phyloP scores from a whole-genome alignment of 2,888 invertebrate species.

The Parnassius orleans region DNA sequence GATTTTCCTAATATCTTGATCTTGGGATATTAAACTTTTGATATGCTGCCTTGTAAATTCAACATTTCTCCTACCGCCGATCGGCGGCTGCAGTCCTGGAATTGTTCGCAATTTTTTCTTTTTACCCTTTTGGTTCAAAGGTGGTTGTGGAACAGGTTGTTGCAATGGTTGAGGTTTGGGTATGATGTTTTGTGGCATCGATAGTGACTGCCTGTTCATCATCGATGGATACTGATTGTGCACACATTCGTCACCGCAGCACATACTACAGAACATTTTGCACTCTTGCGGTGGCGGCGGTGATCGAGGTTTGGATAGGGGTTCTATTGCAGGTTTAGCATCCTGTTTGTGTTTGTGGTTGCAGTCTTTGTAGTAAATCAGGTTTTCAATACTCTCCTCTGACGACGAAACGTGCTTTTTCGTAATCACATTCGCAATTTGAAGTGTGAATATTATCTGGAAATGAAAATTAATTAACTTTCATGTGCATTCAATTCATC shows the following conservation, averaged over 20 bases:
- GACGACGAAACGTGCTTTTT: conserved; percentile 48
- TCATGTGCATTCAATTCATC: neutral
- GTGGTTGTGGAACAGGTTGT: conserved; percentile 27
- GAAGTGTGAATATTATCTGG: conserved; percentile 52
- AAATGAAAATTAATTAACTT: conserved; percentile 30
- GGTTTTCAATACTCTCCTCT: conserved; percentile 67
- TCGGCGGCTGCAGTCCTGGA: conserved; percentile 32
- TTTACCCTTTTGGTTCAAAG: conserved; percentile 37
- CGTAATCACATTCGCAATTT: conserved; percentile 40
- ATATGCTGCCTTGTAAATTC: conserved; percentile 63
- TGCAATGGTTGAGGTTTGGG: conserved; percentile 22
- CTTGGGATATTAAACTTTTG: conserved; percentile 60
- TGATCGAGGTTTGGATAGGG: neutral
- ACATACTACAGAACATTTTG: conserved; percentile 66
- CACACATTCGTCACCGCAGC: conserved; percentile 57
- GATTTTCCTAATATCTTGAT: conserved; percentile 69
- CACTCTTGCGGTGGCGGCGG: conserved; percentile 29
- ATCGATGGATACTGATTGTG: conserved; percentile 31
- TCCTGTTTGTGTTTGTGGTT: conserved; percentile 42
- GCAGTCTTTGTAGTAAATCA: conserved; percentile 66
- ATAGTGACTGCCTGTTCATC: conserved; percentile 37
- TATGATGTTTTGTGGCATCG: conserved; percentile 16
- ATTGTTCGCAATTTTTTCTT: conserved; percentile 44
- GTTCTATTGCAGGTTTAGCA: conserved; percentile 11
- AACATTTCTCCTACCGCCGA: conserved; percentile 46